phyloP scores from a whole-genome alignment of 1,140 invertebrate species.

The Bemisia tabaci region DNA sequence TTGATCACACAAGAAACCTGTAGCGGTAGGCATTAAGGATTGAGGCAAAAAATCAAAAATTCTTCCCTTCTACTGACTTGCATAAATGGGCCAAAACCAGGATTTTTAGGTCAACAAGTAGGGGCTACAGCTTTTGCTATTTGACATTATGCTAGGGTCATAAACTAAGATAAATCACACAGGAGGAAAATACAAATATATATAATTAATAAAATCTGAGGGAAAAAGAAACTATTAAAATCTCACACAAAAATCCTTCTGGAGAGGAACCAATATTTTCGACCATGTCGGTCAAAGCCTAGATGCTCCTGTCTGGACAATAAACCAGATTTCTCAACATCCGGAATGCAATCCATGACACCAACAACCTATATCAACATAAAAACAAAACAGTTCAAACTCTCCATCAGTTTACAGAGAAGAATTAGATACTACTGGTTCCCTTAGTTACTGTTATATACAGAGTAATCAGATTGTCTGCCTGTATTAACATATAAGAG shows the following conservation, averaged over 20 bases:
- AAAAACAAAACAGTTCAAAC: too few species aligned
- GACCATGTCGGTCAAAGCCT: slow-evolving; percentile 84
- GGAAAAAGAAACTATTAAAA: slow-evolving; percentile 7
- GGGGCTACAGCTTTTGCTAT: too few species aligned
- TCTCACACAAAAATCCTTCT: slow-evolving; percentile 84
- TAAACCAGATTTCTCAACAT: slow-evolving; percentile 81
- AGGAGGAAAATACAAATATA: not conserved
- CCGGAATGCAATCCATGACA: slow-evolving; percentile 81
- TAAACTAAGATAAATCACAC: not conserved
- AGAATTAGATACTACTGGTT: too few species aligned
- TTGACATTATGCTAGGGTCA: slow-evolving; percentile 8
- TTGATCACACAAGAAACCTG: too few species aligned
- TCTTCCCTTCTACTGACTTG: too few species aligned
- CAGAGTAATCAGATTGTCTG: too few species aligned
- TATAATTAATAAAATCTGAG: not conserved
- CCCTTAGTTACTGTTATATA: too few species aligned
- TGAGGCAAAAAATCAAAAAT: too few species aligned
- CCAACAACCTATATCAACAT: slow-evolving; percentile 43
- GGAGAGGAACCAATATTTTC: slow-evolving; percentile 92
- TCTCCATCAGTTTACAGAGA: too few species aligned
- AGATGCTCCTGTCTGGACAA: slow-evolving; percentile 83
- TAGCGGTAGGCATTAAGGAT: too few species aligned
- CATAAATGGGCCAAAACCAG: too few species aligned
- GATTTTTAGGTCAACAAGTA: too few species aligned
- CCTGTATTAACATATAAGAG: not conserved